A percentile compares a stretch with the other conserved stretches of the same genome.
phyloP scores from a whole-genome alignment of 2,888 invertebrate species.

The Vannuccia rotundouncinata region DNA sequence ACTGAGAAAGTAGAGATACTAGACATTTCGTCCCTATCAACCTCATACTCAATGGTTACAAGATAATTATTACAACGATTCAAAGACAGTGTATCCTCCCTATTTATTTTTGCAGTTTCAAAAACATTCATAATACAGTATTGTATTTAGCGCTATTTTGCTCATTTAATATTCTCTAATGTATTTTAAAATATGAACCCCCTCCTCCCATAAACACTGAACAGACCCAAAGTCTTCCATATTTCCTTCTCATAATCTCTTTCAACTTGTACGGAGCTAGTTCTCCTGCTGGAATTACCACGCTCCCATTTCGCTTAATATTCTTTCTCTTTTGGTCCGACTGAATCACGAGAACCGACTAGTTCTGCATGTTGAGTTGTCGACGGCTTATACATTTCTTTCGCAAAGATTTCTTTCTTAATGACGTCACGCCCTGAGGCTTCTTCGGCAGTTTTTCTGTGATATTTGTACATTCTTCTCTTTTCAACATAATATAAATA shows the following conservation, averaged over 20 bases:
- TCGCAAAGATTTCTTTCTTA: too few species aligned
- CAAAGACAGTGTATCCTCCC: too few species aligned
- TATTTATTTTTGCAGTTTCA: too few species aligned
- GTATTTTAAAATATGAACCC: too few species aligned
- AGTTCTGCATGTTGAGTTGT: too few species aligned
- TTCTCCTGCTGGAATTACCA: neutral
- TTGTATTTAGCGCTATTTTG: neutral
- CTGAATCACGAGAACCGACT: too few species aligned
- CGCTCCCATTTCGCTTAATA: neutral
- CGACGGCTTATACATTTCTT: too few species aligned
- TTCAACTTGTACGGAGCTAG: neutral
- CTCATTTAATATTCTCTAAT: too few species aligned
- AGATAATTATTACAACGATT: too few species aligned
- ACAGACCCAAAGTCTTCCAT: neutral
- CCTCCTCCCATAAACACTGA: too few species aligned
- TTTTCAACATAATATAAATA: neutral
- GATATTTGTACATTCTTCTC: slow-evolving; percentile 16
- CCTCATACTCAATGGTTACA: too few species aligned
- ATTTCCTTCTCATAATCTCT: neutral
- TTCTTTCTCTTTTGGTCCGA: neutral
- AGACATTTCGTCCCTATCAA: neutral
- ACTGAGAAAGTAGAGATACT: neutral
- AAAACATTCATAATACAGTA: too few species aligned
- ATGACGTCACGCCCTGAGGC: neutral
- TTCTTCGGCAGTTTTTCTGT: slow-evolving; percentile 7